A percentile compares a stretch with the other conserved stretches of the same genome.
Evolutionary conservation across 1,140 invertebrate genomes (phyloP).

Genomic region (Cylas formicarius): DNA sequence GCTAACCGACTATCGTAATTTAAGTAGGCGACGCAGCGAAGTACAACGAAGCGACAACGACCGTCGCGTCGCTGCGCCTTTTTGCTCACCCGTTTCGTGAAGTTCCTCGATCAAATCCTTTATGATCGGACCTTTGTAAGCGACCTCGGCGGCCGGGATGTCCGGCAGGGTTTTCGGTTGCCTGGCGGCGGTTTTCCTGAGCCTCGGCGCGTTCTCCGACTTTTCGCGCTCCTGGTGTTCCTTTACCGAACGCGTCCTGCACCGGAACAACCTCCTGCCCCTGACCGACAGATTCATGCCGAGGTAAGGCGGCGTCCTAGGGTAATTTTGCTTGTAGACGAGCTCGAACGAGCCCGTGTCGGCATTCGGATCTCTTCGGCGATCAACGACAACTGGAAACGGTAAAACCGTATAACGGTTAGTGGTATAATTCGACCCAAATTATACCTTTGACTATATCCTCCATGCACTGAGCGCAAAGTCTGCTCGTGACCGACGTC

Average conservation of each 20-base stretch:
- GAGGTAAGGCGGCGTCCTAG: slow-evolving; percentile 75
- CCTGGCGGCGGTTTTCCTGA: slow-evolving; percentile 23
- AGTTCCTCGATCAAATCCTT: slow-evolving; percentile 50
- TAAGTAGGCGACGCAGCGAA: too few relatives aligned
- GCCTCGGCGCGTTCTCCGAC: slow-evolving; percentile 17
- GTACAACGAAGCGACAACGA: too few relatives aligned
- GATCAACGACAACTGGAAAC: slow-evolving; percentile 78
- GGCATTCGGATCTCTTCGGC: slow-evolving; percentile 64
- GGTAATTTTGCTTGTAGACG: slow-evolving; percentile 64
- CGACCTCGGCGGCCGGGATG: slow-evolving; percentile 10
- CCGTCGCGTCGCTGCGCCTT: background rate
- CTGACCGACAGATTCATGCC: slow-evolving; percentile 69
- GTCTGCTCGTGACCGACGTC: slow-evolving; percentile 77
- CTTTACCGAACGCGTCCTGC: slow-evolving; percentile 7
- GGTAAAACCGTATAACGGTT: background rate
- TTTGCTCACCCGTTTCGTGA: slow-evolving; percentile 20
- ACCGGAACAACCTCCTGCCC: slow-evolving; percentile 45
- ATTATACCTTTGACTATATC: slow-evolving; percentile 83
- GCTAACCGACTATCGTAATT: too few relatives aligned
- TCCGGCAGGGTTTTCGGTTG: slow-evolving; percentile 31
- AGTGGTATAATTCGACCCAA: background rate
- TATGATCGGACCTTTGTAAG: slow-evolving; percentile 48
- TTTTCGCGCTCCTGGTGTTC: slow-evolving; percentile 17
- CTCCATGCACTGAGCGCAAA: slow-evolving; percentile 82
- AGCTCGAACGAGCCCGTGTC: slow-evolving; percentile 83